Conservation (phyloP, 1,140 invertebrate genomes). For the Drosophila repletoides region DNA sequence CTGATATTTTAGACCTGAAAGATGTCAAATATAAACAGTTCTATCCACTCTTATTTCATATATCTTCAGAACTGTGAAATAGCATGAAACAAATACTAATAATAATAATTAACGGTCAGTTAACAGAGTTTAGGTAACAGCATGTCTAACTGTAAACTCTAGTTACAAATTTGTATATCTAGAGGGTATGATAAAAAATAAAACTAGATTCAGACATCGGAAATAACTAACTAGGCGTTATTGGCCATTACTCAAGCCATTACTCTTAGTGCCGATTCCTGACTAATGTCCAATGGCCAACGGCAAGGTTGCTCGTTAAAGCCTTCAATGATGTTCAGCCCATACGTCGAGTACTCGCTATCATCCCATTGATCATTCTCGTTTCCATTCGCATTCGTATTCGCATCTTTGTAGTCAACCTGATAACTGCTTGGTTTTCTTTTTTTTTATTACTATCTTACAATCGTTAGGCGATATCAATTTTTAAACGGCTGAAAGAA, state of each 20-base stretch:
- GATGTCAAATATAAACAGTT: too few relatives aligned
- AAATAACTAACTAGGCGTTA: constrained; percentile 19
- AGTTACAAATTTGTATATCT: not conserved
- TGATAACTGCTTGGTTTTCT: constrained; percentile 23
- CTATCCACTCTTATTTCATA: too few relatives aligned
- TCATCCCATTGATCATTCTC: constrained; percentile 24
- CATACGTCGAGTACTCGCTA: constrained; percentile 1
- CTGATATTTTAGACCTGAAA: too few relatives aligned
- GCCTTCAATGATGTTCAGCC: constrained; percentile 5
- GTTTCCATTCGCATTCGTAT: constrained; percentile 4
- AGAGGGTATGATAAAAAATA: constrained; percentile 9
- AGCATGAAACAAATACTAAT: too few relatives aligned
- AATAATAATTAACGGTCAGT: too few relatives aligned
- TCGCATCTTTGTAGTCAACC: constrained; percentile 11
- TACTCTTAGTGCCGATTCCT: constrained; percentile 17
- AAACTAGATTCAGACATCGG: not conserved
- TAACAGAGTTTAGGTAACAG: too few relatives aligned
- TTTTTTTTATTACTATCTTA: constrained; percentile 21
- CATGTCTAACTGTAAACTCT: not conserved
- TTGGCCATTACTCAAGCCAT: constrained; percentile 24
- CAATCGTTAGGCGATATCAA: constrained; percentile 33
- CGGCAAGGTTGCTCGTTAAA: constrained; percentile 22
- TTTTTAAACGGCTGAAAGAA: constrained; percentile 24
- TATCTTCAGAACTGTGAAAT: not conserved
- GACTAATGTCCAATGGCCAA: constrained; percentile 24